Conservation (phyloP, 2,888 invertebrate species). For the Acleris literana region DNA sequence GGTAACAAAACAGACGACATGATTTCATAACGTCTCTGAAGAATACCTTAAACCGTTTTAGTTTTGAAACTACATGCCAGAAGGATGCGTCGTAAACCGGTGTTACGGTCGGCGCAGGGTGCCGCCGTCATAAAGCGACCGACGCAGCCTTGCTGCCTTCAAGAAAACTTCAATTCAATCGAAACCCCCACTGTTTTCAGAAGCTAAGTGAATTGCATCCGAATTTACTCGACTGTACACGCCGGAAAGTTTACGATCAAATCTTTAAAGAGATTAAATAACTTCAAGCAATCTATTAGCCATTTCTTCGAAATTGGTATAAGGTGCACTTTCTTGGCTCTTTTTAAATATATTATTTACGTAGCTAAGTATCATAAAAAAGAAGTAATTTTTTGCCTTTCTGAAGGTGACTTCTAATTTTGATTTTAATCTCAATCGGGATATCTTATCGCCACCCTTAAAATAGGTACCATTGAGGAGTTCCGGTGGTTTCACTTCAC, state of each 20-base stretch:
- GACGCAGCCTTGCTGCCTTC: conserved; percentile 42
- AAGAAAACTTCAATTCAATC: conserved; percentile 49
- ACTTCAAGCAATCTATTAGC: conserved; percentile 35
- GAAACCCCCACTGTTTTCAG: conserved; percentile 49
- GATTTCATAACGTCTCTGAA: conserved; percentile 50
- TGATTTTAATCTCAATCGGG: no score
- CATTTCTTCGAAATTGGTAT: conserved; percentile 16
- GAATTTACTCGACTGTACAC: conserved; percentile 30
- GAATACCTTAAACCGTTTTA: conserved; percentile 56
- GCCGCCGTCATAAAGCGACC: conserved; percentile 67
- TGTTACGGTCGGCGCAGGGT: conserved; percentile 62
- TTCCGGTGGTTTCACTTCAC: no score
- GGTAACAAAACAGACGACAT: conserved; percentile 41
- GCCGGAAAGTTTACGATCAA: conserved; percentile 31
- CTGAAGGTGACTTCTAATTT: no score
- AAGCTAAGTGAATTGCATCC: conserved; percentile 39
- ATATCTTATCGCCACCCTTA: no score
- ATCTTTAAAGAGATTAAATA: conserved; percentile 37
- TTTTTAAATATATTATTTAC: neutral
- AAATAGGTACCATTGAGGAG: no score
- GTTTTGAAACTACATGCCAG: conserved; percentile 64
- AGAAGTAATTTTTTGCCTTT: no score
- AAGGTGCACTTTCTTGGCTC: neutral
- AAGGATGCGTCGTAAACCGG: conserved; percentile 72
- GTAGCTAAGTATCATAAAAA: neutral